phyloP scores from a whole-genome alignment of 2,797 vertebrate species.

The Myotis vivesi region DNA sequence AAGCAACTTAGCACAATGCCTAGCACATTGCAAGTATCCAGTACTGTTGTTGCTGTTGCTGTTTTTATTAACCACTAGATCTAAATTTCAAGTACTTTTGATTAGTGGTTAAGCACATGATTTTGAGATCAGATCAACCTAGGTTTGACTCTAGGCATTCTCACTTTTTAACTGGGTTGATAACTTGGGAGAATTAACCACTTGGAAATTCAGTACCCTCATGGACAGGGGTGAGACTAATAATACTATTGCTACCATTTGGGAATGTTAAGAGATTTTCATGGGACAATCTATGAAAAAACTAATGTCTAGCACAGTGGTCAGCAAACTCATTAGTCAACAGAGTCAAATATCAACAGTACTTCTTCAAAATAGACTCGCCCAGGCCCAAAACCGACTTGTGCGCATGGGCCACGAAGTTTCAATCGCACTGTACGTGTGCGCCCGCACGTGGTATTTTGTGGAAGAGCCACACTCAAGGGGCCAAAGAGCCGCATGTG shows the following conservation, averaged over 20 bases:
- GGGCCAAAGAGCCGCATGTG: too few species aligned
- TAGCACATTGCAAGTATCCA: background rate
- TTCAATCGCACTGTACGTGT: too few species aligned
- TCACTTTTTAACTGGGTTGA: background rate
- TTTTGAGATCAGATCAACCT: background rate
- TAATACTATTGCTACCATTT: background rate
- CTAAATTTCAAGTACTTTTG: background rate
- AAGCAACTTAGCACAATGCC: background rate
- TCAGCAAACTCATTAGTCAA: too few species aligned
- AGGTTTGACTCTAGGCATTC: background rate
- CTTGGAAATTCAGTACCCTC: background rate
- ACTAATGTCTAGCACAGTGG: background rate
- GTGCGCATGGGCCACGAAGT: too few species aligned
- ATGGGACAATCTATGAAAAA: background rate
- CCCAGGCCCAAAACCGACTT: too few species aligned
- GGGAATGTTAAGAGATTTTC: background rate
- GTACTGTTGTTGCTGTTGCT: background rate
- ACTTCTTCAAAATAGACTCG: too few species aligned
- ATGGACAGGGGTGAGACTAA: background rate
- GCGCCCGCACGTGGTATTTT: too few species aligned
- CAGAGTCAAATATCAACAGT: too few species aligned
- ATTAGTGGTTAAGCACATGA: background rate
- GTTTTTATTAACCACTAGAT: background rate
- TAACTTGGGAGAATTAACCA: background rate
- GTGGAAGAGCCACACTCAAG: too few species aligned